Conservation (phyloP, 64 coral and sea anemone species). For the Astreopora myriophthalma region DNA sequence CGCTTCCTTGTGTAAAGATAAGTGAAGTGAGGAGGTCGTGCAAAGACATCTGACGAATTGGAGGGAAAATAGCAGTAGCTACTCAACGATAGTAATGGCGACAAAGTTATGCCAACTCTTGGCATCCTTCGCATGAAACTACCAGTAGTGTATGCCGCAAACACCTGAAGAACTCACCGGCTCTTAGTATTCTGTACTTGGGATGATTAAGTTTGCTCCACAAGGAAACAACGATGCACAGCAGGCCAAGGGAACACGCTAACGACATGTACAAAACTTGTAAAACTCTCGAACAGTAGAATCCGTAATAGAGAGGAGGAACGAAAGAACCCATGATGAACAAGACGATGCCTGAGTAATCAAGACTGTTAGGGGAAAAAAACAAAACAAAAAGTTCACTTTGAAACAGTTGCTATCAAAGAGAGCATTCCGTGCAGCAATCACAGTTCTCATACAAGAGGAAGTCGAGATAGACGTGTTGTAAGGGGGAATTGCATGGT, state of each 20-base stretch:
- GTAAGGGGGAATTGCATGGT: no score
- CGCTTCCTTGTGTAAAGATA: no score
- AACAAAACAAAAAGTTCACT: neutral
- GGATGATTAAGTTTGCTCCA: conserved; percentile 81
- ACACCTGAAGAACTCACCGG: neutral
- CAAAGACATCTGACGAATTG: no score
- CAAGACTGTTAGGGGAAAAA: conserved; percentile 52
- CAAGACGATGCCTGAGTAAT: conserved; percentile 81
- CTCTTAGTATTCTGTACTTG: conserved; percentile 79
- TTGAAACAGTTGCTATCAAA: neutral
- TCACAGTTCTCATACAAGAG: no score
- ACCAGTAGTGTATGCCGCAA: no score
- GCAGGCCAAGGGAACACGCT: conserved; percentile 64
- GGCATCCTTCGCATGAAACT: no score
- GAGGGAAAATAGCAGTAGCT: no score
- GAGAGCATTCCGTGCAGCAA: neutral
- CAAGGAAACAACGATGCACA: conserved; percentile 80
- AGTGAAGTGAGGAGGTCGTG: no score
- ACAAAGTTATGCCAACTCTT: no score
- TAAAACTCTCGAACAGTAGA: conserved; percentile 76
- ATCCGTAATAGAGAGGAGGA: conserved; percentile 82
- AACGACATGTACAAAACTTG: conserved; percentile 82
- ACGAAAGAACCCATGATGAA: conserved; percentile 87
- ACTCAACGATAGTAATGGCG: no score
- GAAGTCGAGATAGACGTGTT: no score